Evolutionary conservation across 2,888 invertebrate species (phyloP).

Genomic region (Nebria brevicollis): DNA sequence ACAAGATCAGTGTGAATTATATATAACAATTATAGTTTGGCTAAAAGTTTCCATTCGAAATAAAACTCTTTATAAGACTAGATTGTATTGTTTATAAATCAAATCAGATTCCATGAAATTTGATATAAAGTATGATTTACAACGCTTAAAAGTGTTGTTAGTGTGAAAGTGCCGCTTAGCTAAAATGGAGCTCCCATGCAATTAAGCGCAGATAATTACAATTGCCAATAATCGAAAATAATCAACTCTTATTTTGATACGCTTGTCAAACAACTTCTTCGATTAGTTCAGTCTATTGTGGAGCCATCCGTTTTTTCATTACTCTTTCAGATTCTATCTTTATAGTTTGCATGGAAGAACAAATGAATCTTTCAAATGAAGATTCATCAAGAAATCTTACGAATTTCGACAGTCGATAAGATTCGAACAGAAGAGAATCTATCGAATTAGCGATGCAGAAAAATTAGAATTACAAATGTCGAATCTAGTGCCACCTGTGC

Average conservation of each 20-base stretch:
- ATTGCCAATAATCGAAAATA: conserved; percentile 50
- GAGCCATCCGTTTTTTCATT: not conserved
- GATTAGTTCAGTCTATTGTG: conserved; percentile 9
- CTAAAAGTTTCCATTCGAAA: too few species aligned
- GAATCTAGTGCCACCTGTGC: not conserved
- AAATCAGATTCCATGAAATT: not conserved
- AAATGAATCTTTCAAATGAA: not conserved
- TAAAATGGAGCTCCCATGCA: conserved; percentile 26
- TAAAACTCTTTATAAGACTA: too few species aligned
- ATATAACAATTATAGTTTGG: too few species aligned
- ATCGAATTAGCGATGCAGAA: too few species aligned
- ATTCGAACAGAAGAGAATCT: too few species aligned
- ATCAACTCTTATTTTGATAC: conserved; percentile 49
- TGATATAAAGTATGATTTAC: not conserved
- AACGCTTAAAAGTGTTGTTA: not conserved
- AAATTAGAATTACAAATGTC: too few species aligned
- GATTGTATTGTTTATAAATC: not conserved
- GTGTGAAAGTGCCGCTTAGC: conserved; percentile 16
- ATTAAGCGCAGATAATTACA: conserved; percentile 49
- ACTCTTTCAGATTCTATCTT: not conserved
- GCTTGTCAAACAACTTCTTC: conserved; percentile 25
- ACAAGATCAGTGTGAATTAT: not conserved
- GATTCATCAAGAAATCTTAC: too few species aligned
- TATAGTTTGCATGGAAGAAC: not conserved
- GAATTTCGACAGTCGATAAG: too few species aligned